Conservation (phyloP, 2,113 vertebrate species). For the Rana temporaria region DNA sequence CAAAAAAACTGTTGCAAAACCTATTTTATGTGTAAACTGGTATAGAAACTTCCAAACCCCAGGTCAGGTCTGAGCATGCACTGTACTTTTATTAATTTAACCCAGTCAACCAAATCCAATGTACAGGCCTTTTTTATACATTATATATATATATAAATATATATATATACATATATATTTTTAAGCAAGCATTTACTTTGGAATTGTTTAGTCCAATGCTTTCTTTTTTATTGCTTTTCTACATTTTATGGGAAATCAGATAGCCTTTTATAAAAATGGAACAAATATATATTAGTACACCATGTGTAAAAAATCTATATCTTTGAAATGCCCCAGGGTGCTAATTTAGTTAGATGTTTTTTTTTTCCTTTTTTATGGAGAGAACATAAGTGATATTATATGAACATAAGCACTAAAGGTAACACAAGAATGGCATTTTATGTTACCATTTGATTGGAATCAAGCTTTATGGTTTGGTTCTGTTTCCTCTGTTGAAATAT, state of each 20-base stretch:
- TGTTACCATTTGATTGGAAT: conserved; percentile 67
- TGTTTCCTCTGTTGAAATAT: conserved; percentile 70
- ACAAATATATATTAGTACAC: conserved; percentile 49
- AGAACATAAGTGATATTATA: conserved; percentile 68
- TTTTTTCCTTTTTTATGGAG: conserved; percentile 59
- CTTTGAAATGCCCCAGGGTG: conserved; percentile 56
- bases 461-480: conserved; percentile 66
- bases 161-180: conserved; percentile 59
- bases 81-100: conserved; percentile 42
- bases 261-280: conserved; percentile 52
- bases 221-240: conserved; percentile 52
- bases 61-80: conserved; percentile 38
- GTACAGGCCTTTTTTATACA: conserved; percentile 73
- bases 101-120: conserved; percentile 65
- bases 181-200: conserved; percentile 74
- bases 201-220: conserved; percentile 67
- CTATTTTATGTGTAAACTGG: conserved; percentile 12
- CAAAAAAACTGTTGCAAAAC: background rate
- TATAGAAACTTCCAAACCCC: background rate
- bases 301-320: conserved; percentile 42
- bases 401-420: conserved; percentile 63
- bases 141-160: conserved; percentile 61
- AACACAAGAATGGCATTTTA: conserved; percentile 65
- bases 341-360: conserved; percentile 60
- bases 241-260: conserved; percentile 48